phyloP scores from a whole-genome alignment of 2,797 vertebrate species.

The Anguilla pacifica region DNA sequence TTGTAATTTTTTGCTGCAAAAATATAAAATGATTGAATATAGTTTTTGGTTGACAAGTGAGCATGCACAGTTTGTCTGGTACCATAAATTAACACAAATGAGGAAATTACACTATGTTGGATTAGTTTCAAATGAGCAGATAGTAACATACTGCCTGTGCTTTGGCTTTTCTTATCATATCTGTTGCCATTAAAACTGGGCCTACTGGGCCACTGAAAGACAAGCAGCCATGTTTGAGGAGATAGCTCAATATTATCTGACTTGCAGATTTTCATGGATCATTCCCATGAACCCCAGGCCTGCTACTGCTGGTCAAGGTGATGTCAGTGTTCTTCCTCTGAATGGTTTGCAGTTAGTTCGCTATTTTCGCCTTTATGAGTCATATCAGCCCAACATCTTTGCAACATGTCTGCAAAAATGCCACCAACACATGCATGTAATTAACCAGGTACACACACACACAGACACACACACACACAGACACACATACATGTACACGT shows the following conservation, averaged over 20 bases:
- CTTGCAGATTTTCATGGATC: background rate
- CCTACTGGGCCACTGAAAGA: background rate
- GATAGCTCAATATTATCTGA: background rate
- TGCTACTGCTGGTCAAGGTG: background rate
- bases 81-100: background rate
- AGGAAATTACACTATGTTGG: background rate
- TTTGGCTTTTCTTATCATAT: background rate
- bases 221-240: background rate
- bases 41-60: background rate
- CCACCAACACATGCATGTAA: background rate
- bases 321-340: background rate
- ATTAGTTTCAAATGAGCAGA: background rate
- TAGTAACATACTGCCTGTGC: background rate
- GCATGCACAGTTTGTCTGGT: background rate
- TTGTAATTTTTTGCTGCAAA: background rate
- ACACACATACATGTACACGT: background rate
- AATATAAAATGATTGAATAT: background rate
- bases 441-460: constrained; percentile 6
- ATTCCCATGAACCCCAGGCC: background rate
- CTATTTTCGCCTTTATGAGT: background rate
- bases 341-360: background rate
- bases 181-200: background rate
- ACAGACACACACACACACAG: background rate
- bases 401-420: background rate
- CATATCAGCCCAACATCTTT: background rate